These are phyloP conservation scores for Tridacna crocea DNA, from an alignment of 2,888 invertebrate species.

Conservation along the genomic window DNA sequence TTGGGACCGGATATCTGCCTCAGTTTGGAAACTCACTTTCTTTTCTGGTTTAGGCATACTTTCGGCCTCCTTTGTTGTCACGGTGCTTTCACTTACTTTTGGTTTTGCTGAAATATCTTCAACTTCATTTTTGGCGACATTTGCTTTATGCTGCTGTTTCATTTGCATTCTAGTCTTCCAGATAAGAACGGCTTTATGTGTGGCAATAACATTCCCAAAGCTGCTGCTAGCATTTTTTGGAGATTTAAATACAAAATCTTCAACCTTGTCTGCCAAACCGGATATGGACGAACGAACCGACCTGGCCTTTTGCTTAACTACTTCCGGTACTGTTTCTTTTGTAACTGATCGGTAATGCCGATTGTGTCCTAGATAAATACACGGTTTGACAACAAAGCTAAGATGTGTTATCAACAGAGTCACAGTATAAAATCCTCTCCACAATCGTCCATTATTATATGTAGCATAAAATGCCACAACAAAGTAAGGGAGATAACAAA, in stretches of 20 bases:
- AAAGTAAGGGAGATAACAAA: conserved; percentile 63
- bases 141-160: conserved; percentile 3
- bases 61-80: not conserved
- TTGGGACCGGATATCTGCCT: not conserved
- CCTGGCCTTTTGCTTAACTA: conserved; percentile 52
- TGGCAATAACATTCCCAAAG: conserved; percentile 53
- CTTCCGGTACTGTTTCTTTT: conserved; percentile 63
- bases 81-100: not conserved
- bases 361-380: conserved; percentile 69
- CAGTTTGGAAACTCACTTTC: not conserved
- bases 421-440: conserved; percentile 65
- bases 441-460: conserved; percentile 43
- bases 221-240: conserved; percentile 45
- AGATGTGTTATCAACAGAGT: conserved; percentile 59
- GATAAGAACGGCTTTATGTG: conserved; percentile 57
- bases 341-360: conserved; percentile 61
- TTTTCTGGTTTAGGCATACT: not conserved
- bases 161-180: conserved; percentile 55
- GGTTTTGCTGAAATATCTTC: not conserved
- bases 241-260: conserved; percentile 63
- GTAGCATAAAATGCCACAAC: conserved; percentile 51
- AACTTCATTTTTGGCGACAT: not conserved
- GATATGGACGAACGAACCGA: conserved; percentile 51
- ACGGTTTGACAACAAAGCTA: conserved; percentile 66
- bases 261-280: conserved; percentile 51